A percentile compares a stretch with the other conserved stretches of the same genome.
Evolutionary conservation across 2,797 vertebrate genomes (phyloP).

Genomic region (Myoxocephalus aenaeus): DNA sequence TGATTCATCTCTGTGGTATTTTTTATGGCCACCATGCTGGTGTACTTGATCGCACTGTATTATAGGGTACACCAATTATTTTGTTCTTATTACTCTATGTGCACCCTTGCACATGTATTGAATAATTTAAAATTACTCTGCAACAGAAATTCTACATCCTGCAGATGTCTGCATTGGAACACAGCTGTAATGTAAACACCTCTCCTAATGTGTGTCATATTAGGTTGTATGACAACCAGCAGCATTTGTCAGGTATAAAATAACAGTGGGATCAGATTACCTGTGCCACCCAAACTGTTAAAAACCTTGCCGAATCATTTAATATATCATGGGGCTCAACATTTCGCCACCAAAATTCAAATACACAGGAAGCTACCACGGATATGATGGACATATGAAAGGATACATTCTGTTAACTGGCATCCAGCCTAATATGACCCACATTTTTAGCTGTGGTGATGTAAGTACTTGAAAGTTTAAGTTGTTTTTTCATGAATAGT

Average conservation of each 20-base stretch:
- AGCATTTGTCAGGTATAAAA: slow-evolving; percentile 20
- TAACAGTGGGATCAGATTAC: slow-evolving; percentile 6
- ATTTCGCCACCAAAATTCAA: slow-evolving; percentile 15
- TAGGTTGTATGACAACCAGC: slow-evolving; percentile 17
- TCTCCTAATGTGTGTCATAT: neutral
- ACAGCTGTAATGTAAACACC: neutral
- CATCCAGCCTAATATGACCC: slow-evolving; percentile 46
- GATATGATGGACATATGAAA: slow-evolving; percentile 62
- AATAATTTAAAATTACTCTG: neutral
- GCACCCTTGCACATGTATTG: neutral
- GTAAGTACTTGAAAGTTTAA: slow-evolving; percentile 39
- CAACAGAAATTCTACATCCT: neutral
- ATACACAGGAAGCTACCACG: slow-evolving; percentile 16
- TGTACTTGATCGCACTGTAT: neutral
- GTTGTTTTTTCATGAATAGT: slow-evolving; percentile 51
- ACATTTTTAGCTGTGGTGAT: slow-evolving; percentile 48
- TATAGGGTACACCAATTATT: neutral
- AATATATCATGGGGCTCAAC: slow-evolving; percentile 6
- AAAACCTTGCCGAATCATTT: slow-evolving; percentile 6
- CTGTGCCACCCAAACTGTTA: slow-evolving; percentile 9
- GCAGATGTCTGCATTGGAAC: neutral
- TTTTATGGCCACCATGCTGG: neutral
- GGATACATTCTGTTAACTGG: slow-evolving; percentile 43
- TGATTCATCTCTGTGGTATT: neutral
- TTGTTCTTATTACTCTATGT: neutral